Base-by-base conservation (phyloP, 2,113 vertebrate species). In the Gallinago jamesoni region DNA sequence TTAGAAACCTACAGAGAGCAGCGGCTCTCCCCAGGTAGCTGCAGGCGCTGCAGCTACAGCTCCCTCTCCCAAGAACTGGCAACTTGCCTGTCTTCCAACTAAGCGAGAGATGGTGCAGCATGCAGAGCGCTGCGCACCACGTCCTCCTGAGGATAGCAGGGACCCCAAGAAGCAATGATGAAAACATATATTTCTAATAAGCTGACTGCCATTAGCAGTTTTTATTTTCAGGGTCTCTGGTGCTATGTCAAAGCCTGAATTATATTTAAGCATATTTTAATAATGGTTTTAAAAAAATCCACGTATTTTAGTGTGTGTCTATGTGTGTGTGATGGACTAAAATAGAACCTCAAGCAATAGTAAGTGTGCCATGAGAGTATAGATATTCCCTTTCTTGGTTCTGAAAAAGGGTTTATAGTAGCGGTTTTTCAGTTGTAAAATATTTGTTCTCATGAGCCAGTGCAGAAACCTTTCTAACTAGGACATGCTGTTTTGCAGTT, bases 221-320 rank as follows among this genome's bases (percentile, higher is more conserved):
- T 89, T 84, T 67, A 82, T 90, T 82, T 84, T 62, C 57, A 87
- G 31, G 7, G 62, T 84, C 87, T 91, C 89, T 83, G 37, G 74
- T 93, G 77, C 48, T 82, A 11, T 87, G 43, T 77, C 89, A 89
- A 85, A 89, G 8, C 35, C 28, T 79, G 62, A 87, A 78, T 78
- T 79, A 90, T 93, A 90, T 81, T 94, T 95, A 88, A 89, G 30
- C 50, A 19, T 92, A 73, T 56, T 89, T 89, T 90, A 93, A 59
- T 93, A 87, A 84, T 7, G 3, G 31, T 16, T n/a, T 27, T 68
- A 53, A 62, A 63, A 53, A 35, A 25, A 14, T 4, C 18, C 8
- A 35, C 59, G 5, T 73, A 70, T 73, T 84, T 75, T 68, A 64
- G 15, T 15, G 0, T 48, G 27, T 4, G 0, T 27, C 31, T 35